Percentiles rank a stretch among this genome's conserved stretches.
Conservation (phyloP, 2,113 vertebrate species). For the Naja naja region DNA sequence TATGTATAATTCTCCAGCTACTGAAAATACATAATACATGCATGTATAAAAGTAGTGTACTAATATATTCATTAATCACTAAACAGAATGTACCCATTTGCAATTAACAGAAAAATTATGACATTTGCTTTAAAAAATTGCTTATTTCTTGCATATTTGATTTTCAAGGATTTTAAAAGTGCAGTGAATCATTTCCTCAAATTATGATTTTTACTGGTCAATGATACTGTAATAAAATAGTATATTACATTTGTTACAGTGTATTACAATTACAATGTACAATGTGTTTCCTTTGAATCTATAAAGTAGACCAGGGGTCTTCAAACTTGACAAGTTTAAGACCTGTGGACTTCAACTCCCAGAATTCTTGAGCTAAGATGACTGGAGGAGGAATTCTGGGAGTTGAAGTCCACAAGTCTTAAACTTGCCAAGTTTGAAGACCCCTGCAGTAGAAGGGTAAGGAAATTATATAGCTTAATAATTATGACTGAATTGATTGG, state of each 20-base stretch:
- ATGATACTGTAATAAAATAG: not conserved
- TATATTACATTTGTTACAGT: not conserved
- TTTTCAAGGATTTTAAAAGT: not conserved
- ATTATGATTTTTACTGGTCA: not conserved
- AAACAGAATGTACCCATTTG: constrained; percentile 32
- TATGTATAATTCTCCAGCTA: constrained; percentile 55
- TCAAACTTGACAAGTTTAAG: too few species aligned
- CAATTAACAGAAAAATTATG: constrained; percentile 53
- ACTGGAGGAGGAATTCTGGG: too few species aligned
- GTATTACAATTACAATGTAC: not conserved
- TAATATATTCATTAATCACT: constrained; percentile 36
- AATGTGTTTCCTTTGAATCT: not conserved
- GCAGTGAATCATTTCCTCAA: not conserved
- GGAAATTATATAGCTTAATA: not conserved
- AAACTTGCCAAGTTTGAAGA: too few species aligned
- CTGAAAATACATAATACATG: constrained; percentile 54
- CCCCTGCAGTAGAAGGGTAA: not conserved
- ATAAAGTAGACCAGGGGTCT: not conserved
- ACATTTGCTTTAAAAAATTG: constrained; percentile 40
- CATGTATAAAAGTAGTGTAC: constrained; percentile 52
- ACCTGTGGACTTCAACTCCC: too few species aligned
- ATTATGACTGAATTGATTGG: not conserved
- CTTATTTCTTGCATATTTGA: constrained; percentile 35
- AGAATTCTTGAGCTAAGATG: too few species aligned
- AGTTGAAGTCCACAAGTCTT: too few species aligned